phyloP scores from a whole-genome alignment of 2,797 vertebrate species.

The Chanos chanos region DNA sequence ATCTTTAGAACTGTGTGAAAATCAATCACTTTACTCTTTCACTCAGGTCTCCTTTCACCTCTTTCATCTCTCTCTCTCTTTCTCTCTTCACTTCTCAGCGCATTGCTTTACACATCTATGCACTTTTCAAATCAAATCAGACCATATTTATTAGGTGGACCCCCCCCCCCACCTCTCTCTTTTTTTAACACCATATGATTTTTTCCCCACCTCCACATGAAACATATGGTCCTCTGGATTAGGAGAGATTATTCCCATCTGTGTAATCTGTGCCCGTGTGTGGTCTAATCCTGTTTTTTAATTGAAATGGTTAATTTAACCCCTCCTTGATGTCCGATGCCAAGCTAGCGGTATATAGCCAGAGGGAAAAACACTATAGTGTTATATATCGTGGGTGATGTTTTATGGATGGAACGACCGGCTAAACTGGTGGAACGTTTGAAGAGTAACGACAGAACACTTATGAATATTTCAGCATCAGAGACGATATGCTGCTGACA shows the following conservation, averaged over 20 bases:
- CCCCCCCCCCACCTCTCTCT: too few species aligned
- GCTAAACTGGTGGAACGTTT: not conserved
- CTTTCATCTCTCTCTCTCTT: conserved; percentile 14
- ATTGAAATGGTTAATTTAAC: conserved; percentile 67
- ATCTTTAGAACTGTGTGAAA: conserved; percentile 64
- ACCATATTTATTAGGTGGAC: conserved; percentile 8
- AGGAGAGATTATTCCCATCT: not conserved
- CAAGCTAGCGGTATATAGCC: not conserved
- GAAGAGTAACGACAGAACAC: not conserved
- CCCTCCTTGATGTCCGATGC: conserved; percentile 29
- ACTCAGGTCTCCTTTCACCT: conserved; percentile 27
- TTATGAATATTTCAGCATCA: too few species aligned
- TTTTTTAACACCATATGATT: too few species aligned
- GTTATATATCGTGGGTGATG: not conserved
- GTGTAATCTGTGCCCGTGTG: not conserved
- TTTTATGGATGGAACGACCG: not conserved
- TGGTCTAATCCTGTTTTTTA: not conserved
- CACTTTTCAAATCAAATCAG: conserved; percentile 20
- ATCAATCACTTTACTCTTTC: conserved; percentile 64
- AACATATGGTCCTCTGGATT: too few species aligned
- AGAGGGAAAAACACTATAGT: not conserved
- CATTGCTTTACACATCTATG: conserved; percentile 5
- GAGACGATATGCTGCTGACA: too few species aligned
- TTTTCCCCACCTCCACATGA: too few species aligned
- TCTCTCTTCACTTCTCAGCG: not conserved